Percentiles rank a stretch among this genome's conserved stretches.
These are phyloP conservation scores for Hybognathus amarus DNA, from an alignment of 2,797 vertebrate genomes.

Conservation along the genomic window DNA sequence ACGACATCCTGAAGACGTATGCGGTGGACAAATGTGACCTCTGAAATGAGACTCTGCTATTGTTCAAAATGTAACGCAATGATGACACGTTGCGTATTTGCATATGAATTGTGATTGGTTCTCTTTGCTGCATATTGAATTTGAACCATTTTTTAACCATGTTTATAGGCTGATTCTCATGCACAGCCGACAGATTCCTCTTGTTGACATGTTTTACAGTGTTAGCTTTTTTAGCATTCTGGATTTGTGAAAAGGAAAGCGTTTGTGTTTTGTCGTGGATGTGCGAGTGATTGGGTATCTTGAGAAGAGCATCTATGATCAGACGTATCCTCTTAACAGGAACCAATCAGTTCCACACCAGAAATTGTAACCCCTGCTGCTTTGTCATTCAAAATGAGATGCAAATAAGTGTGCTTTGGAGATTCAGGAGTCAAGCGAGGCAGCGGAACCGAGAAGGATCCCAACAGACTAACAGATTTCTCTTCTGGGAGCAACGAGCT, in stretches of 20 bases:
- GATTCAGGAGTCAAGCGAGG: constrained; percentile 65
- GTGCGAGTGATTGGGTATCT: constrained; percentile 46
- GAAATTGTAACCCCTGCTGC: constrained; percentile 64
- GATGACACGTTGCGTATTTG: no score
- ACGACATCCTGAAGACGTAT: no score
- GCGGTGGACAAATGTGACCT: no score
- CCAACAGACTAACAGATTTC: constrained; percentile 74
- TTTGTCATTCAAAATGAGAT: constrained; percentile 73
- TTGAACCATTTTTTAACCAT: not conserved
- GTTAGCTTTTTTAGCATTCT: not conserved
- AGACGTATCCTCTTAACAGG: constrained; percentile 47
- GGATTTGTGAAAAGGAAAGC: constrained; percentile 31
- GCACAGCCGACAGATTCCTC: not conserved
- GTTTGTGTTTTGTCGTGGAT: no score
- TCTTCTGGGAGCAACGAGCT: no score
- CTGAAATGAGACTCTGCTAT: no score
- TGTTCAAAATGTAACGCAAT: no score
- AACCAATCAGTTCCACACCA: constrained; percentile 72
- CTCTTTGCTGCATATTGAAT: no score
- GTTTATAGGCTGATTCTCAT: not conserved
- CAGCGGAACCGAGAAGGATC: constrained; percentile 65
- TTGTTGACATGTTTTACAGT: constrained; percentile 21
- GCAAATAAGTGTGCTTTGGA: constrained; percentile 75
- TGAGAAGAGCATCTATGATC: constrained; percentile 59
- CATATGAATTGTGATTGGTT: no score